Base-by-base conservation (phyloP, 2,888 invertebrate genomes). In the Neoaliturus tenellus region DNA sequence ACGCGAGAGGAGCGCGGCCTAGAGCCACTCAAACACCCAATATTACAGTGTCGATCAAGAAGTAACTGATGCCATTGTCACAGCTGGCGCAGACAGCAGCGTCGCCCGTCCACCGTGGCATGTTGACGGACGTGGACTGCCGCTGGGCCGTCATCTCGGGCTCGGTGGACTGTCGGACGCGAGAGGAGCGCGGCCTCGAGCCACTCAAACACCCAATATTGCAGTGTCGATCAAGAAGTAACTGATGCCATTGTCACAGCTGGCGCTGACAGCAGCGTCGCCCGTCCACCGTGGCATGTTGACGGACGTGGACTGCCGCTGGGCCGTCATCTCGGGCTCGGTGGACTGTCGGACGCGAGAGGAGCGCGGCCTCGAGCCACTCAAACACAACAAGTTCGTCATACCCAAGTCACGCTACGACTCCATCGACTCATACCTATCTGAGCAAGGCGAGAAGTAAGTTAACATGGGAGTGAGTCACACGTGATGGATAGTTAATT, bases 81-180 rank as follows among this genome's bases (percentile, higher is more conserved):
- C 90, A 97, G 97, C 91, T 99, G 91, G 99, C 99, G 0, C 91
- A 99, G 87, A 98, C 98, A 75, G 99, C 99, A 6, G 98, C 99
- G 0, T 97, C 98, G 31, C 99, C 99, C 0, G 92, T 98, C 84
- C 97, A 97, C 91, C 94, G 99, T 83, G 99, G 99, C 17, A 96
- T 95, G 90, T 91, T 99, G 85, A 96, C 98, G 0, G 99, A 99
- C 90, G 96, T 97, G 67, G 99, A 99, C 91, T 98, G 98, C 89
- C 95, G 99, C 85, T 99, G 99, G 99, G 96, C 97, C 90, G 96
- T 99, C 83, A 99, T 99, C 89, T 95, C 98, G 10, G 96, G 95
- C 48, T 98, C 98, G 0, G 99, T 99, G 33, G 99, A 99, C 91
- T 98, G 98, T 90, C 94, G 99, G 86, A 98, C 98, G 3, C 93